Percentiles rank a stretch among this genome's conserved stretches.
Conservation (phyloP, 2,113 vertebrate genomes). For the Crotalus tigris region DNA sequence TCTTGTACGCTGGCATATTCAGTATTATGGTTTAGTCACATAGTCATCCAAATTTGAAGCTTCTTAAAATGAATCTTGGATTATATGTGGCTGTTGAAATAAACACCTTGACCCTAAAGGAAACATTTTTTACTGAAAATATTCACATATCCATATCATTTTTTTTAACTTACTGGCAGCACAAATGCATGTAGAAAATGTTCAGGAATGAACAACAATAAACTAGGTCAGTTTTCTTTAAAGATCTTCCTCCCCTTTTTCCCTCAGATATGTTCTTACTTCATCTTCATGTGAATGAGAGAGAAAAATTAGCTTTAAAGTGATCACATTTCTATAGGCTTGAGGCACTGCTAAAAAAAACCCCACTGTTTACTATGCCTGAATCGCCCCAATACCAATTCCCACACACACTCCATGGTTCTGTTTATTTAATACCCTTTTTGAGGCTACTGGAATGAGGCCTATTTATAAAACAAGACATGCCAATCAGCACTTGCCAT, state of each 20-base stretch:
- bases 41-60: neutral
- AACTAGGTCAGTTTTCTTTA: neutral
- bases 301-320: neutral
- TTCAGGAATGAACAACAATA: neutral
- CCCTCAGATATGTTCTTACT: neutral
- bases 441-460: neutral
- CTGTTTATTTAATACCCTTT: neutral
- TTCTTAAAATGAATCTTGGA: neutral
- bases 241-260: neutral
- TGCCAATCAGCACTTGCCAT: neutral
- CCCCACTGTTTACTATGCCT: neutral
- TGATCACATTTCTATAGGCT: neutral
- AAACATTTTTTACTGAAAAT: no score
- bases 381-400: neutral
- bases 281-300: neutral
- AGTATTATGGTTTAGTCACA: no score
- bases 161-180: neutral
- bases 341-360: neutral
- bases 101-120: slow-evolving; percentile 1
- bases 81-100: neutral
- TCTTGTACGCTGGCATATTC: no score
- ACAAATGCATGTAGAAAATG: neutral
- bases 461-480: neutral
- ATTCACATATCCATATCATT: no score
- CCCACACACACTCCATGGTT: neutral